Base-by-base conservation (phyloP, 2,888 invertebrate genomes). In the Gari tellinella region DNA sequence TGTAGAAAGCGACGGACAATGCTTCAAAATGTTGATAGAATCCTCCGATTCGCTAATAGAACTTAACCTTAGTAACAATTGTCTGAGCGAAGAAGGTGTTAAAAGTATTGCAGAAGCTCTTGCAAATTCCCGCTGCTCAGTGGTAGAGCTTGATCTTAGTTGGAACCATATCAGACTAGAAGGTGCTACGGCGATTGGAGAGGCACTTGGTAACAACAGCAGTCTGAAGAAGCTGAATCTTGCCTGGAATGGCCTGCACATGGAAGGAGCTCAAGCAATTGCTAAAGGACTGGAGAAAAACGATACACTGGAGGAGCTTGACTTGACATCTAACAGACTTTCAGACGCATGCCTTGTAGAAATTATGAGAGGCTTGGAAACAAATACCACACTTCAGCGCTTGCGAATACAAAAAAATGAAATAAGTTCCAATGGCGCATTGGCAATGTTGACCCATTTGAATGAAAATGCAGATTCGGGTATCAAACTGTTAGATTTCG, bases 111-210 rank as follows among this genome's bases (percentile, higher is more conserved):
- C 82, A 0, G 57, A 75, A 37, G 80, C 64, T 1, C n/a, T 69
- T 37, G 26, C 45, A 26, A 19, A 17, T 1, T 53, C 45, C 23
- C 8, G 14, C 5, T 53, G 62, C 43, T 55, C 62, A 45, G 64
- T 87, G 17, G 48, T 70, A 57, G 72, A 76, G 8, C 53, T 89
- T 15, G 86, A 89, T 74, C 69, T 89, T 10, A 86, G 85, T 38
- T 89, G 88, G 88, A 89, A 89, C 64, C 88, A 89, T 69, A 82
- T 89, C 12, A 64, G 88, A 38, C 72, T 86, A 52, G 57, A 72
- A 56, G 88, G 88, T 4, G 87, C 87, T 14, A 74, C 72, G 25
- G 87, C 87, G 19, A 74, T 89, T 17, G 87, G 84, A 2, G 69
- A 82, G 45, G 80, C 81, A 10, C 40, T 88, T 10, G 60, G 78